A percentile compares a stretch with the other conserved stretches of the same genome.
These are phyloP conservation scores for Scleropages formosus DNA, from an alignment of 2,797 vertebrate genomes.

Conservation along the genomic window DNA sequence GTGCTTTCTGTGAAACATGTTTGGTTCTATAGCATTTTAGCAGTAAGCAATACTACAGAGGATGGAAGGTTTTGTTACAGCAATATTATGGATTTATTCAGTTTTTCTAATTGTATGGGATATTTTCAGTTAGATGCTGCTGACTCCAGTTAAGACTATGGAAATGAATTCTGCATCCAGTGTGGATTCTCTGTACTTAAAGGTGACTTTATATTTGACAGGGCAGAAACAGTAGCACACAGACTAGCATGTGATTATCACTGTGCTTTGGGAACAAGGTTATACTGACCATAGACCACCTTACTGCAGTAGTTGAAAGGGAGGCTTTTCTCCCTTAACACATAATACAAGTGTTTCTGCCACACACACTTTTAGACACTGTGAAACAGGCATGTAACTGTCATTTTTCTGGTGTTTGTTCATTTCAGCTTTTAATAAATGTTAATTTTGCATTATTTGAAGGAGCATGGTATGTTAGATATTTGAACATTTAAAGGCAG, in stretches of 20 bases:
- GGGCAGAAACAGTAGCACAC: background rate
- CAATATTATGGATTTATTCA: no score
- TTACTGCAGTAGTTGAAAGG: slow-evolving; percentile 6
- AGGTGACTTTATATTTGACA: background rate
- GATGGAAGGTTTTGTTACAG: background rate
- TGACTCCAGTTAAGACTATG: no score
- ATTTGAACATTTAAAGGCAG: no score
- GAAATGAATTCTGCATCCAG: no score
- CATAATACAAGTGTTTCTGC: background rate
- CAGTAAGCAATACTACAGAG: background rate
- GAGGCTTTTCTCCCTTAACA: slow-evolving; percentile 1
- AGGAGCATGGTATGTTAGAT: background rate
- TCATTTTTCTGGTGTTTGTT: background rate
- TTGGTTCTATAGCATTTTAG: background rate
- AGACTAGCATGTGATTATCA: background rate
- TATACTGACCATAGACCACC: background rate
- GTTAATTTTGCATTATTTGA: background rate
- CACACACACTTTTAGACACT: background rate
- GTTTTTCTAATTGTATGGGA: no score
- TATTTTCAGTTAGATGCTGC: no score
- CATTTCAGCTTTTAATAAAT: slow-evolving; percentile 14
- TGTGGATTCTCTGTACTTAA: background rate
- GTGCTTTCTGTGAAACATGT: background rate
- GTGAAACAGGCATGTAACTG: background rate
- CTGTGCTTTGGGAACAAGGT: background rate